These are phyloP conservation scores for Phrynocephalus guinanensis DNA, from an alignment of 2,797 vertebrate genomes.

Conservation along the genomic window DNA sequence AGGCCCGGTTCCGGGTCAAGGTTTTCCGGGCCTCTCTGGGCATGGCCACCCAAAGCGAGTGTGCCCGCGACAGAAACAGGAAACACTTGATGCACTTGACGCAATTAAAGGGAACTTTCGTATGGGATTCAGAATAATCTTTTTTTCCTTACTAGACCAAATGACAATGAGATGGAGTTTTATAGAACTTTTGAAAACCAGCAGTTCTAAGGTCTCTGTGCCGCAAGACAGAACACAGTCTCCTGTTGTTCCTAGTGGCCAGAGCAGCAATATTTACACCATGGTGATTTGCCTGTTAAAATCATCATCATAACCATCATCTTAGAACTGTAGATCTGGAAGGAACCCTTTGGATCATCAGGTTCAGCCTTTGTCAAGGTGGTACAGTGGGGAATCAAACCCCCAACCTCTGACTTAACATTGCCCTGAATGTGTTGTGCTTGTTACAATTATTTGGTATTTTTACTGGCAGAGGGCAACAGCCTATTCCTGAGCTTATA, in stretches of 20 bases:
- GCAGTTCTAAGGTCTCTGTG: background rate
- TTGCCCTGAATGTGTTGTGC: no score
- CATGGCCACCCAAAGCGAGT: no score
- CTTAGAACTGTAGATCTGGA: no score
- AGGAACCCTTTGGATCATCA: no score
- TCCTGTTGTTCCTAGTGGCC: background rate
- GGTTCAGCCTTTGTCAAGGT: no score
- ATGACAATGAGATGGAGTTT: background rate
- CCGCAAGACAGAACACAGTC: background rate
- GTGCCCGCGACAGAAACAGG: background rate
- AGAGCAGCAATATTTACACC: background rate
- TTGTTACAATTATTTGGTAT: no score
- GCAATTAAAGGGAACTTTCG: background rate
- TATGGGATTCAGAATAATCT: background rate
- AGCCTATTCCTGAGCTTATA: no score
- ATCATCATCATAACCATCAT: background rate
- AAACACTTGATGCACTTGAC: background rate
- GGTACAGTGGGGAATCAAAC: no score
- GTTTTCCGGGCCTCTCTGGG: no score
- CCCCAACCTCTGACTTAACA: no score
- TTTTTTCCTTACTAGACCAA: background rate
- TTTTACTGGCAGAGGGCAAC: no score
- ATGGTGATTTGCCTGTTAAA: conserved; percentile 16
- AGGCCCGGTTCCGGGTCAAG: no score
- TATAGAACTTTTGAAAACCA: background rate